Conservation (phyloP, 2,888 invertebrate species). For the Operophtera brumata region DNA sequence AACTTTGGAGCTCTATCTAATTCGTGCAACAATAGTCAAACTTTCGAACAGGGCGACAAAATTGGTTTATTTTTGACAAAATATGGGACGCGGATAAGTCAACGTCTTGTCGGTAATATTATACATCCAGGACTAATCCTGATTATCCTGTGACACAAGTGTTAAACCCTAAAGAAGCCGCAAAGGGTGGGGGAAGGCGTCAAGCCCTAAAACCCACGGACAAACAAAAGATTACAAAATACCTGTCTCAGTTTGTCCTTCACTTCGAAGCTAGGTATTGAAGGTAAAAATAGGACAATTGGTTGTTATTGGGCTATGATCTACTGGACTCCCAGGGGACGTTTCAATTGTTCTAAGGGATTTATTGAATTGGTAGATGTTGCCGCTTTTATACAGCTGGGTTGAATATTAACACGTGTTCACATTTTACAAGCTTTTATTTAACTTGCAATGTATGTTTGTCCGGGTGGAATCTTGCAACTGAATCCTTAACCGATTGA, state of each 20-base stretch:
- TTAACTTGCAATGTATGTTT: too few species aligned
- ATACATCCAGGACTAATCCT: slow-evolving; percentile 47
- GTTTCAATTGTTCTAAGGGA: slow-evolving; percentile 6
- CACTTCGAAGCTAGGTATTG: neutral
- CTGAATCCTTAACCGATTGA: too few species aligned
- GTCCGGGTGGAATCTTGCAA: too few species aligned
- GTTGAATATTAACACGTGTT: slow-evolving; percentile 4
- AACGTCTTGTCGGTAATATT: slow-evolving; percentile 36
- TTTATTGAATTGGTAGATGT: slow-evolving; percentile 1
- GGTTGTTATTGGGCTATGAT: slow-evolving; percentile 3
- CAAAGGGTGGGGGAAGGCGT: slow-evolving; percentile 43
- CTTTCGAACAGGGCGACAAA: neutral
- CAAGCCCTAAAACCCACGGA: slow-evolving; percentile 38
- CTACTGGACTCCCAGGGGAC: slow-evolving; percentile 12
- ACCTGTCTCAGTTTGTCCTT: neutral
- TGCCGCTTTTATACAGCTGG: slow-evolving; percentile 1
- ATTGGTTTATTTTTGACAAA: neutral
- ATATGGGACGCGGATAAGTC: slow-evolving; percentile 5
- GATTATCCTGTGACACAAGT: slow-evolving; percentile 50
- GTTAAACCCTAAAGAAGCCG: slow-evolving; percentile 45
- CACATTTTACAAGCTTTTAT: too few species aligned
- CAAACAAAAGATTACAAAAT: slow-evolving; percentile 36
- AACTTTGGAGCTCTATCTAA: neutral
- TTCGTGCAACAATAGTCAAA: neutral
- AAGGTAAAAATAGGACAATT: slow-evolving; percentile 9